A percentile compares a stretch with the other conserved stretches of the same genome.
These are phyloP conservation scores for Suncus etruscus DNA, from an alignment of 2,113 vertebrate species.

Conservation along the genomic window DNA sequence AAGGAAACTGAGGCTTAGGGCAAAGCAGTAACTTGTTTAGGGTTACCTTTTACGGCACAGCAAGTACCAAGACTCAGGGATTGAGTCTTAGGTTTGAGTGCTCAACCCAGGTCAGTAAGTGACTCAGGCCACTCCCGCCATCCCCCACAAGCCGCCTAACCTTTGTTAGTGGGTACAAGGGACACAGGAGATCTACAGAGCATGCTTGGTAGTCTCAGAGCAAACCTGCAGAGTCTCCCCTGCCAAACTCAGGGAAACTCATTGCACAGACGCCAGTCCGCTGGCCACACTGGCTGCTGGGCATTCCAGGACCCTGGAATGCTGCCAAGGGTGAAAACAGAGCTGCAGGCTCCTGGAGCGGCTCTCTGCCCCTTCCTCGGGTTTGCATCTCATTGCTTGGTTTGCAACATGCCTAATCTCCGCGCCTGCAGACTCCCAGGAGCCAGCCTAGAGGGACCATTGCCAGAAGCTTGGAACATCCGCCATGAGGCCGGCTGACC, in stretches of 20 bases:
- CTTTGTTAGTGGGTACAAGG: not conserved
- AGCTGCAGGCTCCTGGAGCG: conserved; percentile 52
- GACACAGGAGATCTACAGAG: not conserved
- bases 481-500: conserved; percentile 60
- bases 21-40: not conserved
- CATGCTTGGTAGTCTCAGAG: not conserved
- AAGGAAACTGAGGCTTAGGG: conserved; percentile 13
- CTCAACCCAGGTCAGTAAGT: not conserved
- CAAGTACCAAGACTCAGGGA: not conserved
- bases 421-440: conserved; percentile 77
- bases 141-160: not conserved
- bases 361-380: conserved; percentile 49
- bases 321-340: conserved; percentile 52
- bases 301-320: conserved; percentile 66
- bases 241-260: conserved; percentile 28
- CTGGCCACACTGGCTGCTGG: conserved; percentile 8
- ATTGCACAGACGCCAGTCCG: conserved; percentile 9
- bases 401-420: conserved; percentile 76
- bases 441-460: conserved; percentile 72
- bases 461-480: not conserved
- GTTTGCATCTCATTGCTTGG: conserved; percentile 73
- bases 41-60: not conserved
- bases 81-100: not conserved
- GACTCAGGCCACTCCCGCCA: not conserved
- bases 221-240: not conserved